Evolutionary conservation across 1,140 invertebrate genomes (phyloP), one percentile per base, ranked within the genome.

Genomic region (Thaumatotibia leucotreta): DNA sequence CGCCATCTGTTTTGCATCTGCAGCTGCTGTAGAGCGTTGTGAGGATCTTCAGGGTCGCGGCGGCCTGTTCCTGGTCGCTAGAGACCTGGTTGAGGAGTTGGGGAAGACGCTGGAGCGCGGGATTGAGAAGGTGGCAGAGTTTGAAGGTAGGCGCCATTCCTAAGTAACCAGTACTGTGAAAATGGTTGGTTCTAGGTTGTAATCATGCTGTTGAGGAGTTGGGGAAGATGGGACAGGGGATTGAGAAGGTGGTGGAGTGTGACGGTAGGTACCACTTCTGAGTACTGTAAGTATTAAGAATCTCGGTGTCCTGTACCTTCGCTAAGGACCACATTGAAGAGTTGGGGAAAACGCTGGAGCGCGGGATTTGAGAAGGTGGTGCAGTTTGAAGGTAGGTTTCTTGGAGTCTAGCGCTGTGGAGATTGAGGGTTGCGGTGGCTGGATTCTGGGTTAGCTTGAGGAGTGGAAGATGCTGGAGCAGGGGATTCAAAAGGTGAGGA

Each of bases 381-480:
- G 6, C 82, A 86, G 29, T 86, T 88, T 78, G 75, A 79, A 68
- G 86, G 86, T 89, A 73, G 68, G 75, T 65, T 0, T 45, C n/a
- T n/a, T n/a, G n/a, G n/a, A n/a, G n/a, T n/a, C n/a, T 99, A 8
- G 99, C 99, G 0, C 98, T 98, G 0, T 99, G 99, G 99, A 98
- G n/a, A n/a, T n/a, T n/a, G n/a, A n/a, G n/a, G n/a, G n/a, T n/a
- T n/a, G n/a, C n/a, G n/a, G n/a, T n/a, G n/a, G n/a, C n/a, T n/a
- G n/a, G n/a, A n/a, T n/a, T n/a, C n/a, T n/a, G n/a, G n/a, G n/a
- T n/a, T n/a, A n/a, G n/a, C n/a, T n/a, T n/a, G n/a, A n/a, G n/a
- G n/a, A n/a, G n/a, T n/a, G n/a, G n/a, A n/a, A n/a, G n/a, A n/a
- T n/a, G n/a, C n/a, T n/a, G n/a, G n/a, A n/a, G n/a, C n/a, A n/a